A percentile compares a stretch with the other conserved stretches of the same genome.
Evolutionary conservation across 1,140 invertebrate species (phyloP).

Genomic region (Atta colombica): DNA sequence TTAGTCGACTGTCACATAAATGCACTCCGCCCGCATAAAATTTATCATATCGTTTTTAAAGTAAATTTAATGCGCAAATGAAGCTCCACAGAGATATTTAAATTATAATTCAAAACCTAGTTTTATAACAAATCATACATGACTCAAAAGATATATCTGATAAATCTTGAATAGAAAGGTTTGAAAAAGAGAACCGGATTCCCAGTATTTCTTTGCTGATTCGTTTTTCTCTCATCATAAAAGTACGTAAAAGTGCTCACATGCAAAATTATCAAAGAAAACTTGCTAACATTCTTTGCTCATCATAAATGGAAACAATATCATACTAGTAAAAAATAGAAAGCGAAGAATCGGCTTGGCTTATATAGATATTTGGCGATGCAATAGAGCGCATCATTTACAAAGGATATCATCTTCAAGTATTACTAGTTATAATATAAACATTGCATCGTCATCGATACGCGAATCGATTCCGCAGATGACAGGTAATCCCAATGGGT

Average conservation of each 20-base stretch:
- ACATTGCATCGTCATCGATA: conserved; percentile 24
- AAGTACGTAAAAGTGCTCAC: not conserved
- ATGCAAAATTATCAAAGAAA: conserved; percentile 20
- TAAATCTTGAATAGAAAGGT: conserved; percentile 4
- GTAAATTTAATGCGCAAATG: conserved; percentile 37
- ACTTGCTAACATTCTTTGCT: conserved; percentile 10
- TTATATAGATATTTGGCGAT: not conserved
- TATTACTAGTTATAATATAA: conserved; percentile 38
- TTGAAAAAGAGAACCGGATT: conserved; percentile 27
- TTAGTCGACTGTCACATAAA: conserved; percentile 19
- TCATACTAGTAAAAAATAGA: not conserved
- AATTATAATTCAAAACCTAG: conserved; percentile 28
- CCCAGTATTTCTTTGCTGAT: not conserved
- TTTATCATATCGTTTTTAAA: conserved; percentile 37
- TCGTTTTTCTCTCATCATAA: not conserved
- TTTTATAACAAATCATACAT: not conserved
- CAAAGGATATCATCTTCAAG: conserved; percentile 35
- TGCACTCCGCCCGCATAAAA: conserved; percentile 3
- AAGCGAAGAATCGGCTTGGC: not conserved
- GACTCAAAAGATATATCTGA: not conserved
- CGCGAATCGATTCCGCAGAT: conserved; percentile 10
- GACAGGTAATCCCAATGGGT: not conserved
- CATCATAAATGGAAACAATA: not conserved
- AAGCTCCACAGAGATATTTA: not conserved
- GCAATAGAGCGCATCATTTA: conserved; percentile 16